These are phyloP conservation scores for Tribolium castaneum DNA, from an alignment of 1,140 invertebrate genomes.

Conservation along the genomic window DNA sequence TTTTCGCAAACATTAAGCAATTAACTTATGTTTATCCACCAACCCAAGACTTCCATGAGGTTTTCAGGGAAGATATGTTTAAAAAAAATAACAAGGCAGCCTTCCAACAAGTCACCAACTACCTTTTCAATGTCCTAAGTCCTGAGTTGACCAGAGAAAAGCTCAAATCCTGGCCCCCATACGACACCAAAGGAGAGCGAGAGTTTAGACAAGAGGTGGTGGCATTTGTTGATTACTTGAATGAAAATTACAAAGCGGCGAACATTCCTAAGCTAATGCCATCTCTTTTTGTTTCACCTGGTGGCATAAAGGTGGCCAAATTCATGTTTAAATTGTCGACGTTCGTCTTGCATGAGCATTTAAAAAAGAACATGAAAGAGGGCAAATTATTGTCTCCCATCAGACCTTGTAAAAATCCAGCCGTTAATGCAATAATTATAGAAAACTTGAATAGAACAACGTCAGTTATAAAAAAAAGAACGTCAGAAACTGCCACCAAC, in stretches of 20 bases:
- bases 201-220: conserved; percentile 58
- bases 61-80: conserved; percentile 60
- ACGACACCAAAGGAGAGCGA: conserved; percentile 52
- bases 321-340: conserved; percentile 58
- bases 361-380: conserved; percentile 12
- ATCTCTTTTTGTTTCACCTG: conserved; percentile 58
- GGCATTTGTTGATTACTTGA: conserved; percentile 55
- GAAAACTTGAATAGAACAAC: not conserved
- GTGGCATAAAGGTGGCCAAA: conserved; percentile 55
- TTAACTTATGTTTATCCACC: conserved; percentile 51
- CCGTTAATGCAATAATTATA: not conserved
- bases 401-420: conserved; percentile 38
- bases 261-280: conserved; percentile 55
- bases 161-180: conserved; percentile 53
- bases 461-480: not conserved
- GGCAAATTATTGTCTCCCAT: not conserved
- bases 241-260: conserved; percentile 50
- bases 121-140: conserved; percentile 55
- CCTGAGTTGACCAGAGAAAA: conserved; percentile 53
- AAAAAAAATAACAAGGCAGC: conserved; percentile 59
- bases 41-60: conserved; percentile 49
- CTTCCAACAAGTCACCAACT: conserved; percentile 58
- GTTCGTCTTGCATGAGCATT: conserved; percentile 53
- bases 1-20: conserved; percentile 50
- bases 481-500: not conserved